Evolutionary conservation across 2,888 invertebrate species (phyloP).

Genomic region (Halocaridina rubra): DNA sequence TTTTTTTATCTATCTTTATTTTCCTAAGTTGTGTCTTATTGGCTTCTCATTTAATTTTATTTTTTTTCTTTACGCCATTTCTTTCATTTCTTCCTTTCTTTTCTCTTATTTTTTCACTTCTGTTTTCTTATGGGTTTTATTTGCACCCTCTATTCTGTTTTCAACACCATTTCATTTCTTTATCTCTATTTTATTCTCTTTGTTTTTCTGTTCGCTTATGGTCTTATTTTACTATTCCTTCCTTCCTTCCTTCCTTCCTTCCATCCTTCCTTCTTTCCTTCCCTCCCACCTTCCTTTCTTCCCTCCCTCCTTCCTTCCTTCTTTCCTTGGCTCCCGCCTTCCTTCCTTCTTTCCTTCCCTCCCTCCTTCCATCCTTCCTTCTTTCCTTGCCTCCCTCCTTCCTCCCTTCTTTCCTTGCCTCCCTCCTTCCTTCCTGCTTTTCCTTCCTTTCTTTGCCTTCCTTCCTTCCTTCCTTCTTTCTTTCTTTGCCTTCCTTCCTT

Average conservation of each 20-base stretch:
- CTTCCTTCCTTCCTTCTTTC: background rate
- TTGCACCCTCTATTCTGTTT: background rate
- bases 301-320: too few relatives aligned
- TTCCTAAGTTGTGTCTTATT: too few relatives aligned
- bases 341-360: background rate
- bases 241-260: background rate
- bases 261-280: background rate
- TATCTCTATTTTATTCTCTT: background rate
- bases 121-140: background rate
- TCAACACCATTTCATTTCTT: background rate
- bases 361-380: background rate
- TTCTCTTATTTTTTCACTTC: background rate
- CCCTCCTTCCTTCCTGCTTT: background rate
- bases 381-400: background rate
- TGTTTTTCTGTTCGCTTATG: background rate
- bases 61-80: too few relatives aligned
- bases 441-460: background rate
- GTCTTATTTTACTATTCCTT: background rate
- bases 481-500: background rate
- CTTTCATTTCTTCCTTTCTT: too few relatives aligned
- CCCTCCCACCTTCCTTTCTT: background rate
- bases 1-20: too few relatives aligned
- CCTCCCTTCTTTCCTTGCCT: background rate
- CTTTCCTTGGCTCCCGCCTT: too few relatives aligned
- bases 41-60: too few relatives aligned